These are phyloP conservation scores for Spicauda simplicius DNA, from an alignment of 2,888 invertebrate genomes.

Conservation along the genomic window DNA sequence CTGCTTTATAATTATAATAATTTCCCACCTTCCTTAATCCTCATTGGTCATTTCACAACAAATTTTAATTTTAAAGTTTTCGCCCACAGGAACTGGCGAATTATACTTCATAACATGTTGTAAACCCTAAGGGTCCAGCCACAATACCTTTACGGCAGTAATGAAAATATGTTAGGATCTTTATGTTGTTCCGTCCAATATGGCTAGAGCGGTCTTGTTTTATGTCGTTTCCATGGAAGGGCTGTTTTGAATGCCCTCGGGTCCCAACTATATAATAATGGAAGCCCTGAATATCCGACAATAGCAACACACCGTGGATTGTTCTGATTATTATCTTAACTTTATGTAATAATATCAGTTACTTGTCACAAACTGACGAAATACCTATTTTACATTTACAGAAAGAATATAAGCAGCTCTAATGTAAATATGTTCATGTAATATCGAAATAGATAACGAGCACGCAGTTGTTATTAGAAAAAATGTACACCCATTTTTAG, in stretches of 20 bases:
- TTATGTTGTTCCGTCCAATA: conserved; percentile 18
- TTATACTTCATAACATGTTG: conserved; percentile 24
- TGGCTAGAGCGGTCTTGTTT: conserved; percentile 11
- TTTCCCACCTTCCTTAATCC: neutral
- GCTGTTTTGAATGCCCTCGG: conserved; percentile 13
- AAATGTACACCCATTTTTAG: too few species aligned
- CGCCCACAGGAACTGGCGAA: conserved; percentile 24
- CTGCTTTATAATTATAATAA: neutral
- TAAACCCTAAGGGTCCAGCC: conserved; percentile 23
- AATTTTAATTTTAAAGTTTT: conserved; percentile 31
- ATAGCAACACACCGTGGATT: neutral
- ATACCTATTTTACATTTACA: neutral
- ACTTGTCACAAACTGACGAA: neutral
- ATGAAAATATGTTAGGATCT: conserved; percentile 32
- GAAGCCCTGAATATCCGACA: conserved; percentile 4
- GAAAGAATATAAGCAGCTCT: too few species aligned
- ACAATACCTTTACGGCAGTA: conserved; percentile 27
- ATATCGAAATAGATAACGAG: too few species aligned
- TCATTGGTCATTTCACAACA: neutral
- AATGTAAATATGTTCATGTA: too few species aligned
- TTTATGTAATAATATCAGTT: too few species aligned
- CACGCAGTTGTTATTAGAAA: too few species aligned
- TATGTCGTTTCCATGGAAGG: conserved; percentile 7
- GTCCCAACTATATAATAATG: neutral
- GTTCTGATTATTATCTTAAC: neutral